Base-by-base conservation (phyloP, 1,140 invertebrate species). In the Philaenus spumarius region DNA sequence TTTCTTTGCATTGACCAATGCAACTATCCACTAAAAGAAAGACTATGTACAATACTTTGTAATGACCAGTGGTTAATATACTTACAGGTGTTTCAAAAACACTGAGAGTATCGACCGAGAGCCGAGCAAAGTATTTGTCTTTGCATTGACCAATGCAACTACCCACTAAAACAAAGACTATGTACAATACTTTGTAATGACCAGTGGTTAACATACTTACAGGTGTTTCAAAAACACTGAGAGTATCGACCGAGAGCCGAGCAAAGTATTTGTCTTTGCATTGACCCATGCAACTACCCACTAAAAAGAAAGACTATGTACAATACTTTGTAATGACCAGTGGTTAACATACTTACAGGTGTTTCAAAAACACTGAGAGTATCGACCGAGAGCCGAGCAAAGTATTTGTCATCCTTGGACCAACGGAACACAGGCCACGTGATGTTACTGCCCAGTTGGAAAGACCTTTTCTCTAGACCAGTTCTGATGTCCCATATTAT, bases 251-350 rank as follows among this genome's bases (percentile, higher is more conserved):
- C 63, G 90, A 88, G 74, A 97, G 86, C 54, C 89, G 83, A 1
- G 93, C 97, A 73, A 99, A 95, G 76, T 90, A 99, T 71, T 90
- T 90, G 69, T 98, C 97, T n/a, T n/a, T n/a, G n/a, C n/a, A n/a
- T n/a, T n/a, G n/a, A n/a, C n/a, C n/a, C n/a, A n/a, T n/a, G n/a
- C n/a, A n/a, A n/a, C n/a, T n/a, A n/a, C n/a, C n/a, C n/a, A n/a
- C n/a, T n/a, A n/a, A n/a, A n/a, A n/a, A n/a, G n/a, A n/a, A n/a
- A n/a, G n/a, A n/a, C n/a, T n/a, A n/a, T n/a, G n/a, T n/a, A n/a
- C n/a, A n/a, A n/a, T n/a, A n/a, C n/a, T n/a, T n/a, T n/a, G n/a
- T n/a, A n/a, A n/a, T n/a, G n/a, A n/a, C n/a, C n/a, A n/a, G n/a
- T n/a, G n/a, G n/a, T n/a, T n/a, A n/a, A n/a, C n/a, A n/a, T 26